Base-by-base conservation (phyloP, 1,140 invertebrate genomes). In the Cotesia typhae region DNA sequence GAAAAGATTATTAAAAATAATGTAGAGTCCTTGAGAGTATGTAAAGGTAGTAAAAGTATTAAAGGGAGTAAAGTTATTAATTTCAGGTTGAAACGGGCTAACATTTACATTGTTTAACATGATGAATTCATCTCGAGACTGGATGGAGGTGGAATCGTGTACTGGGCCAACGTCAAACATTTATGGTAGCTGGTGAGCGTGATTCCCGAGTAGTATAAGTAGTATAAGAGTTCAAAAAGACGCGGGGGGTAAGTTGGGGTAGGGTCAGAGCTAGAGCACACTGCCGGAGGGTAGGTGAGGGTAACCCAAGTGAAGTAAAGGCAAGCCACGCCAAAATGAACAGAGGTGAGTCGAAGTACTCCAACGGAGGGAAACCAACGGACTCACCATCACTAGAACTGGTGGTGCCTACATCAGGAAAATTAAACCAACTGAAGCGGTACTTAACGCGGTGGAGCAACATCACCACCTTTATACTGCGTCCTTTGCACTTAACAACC, bases 361-460 rank as follows among this genome's bases (percentile, higher is more conserved):
- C 1, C 28, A 14, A 14, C 14, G 14, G 28, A 28, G 28, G 3
- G 28, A 28, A 28, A 79, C 78, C 77, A 55, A 79, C 77, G 41
- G 41, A 81, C 80, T 79, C 76, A 82, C 80, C 83, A 84, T 82
- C 75, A 82, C 79, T 82, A 59, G 57, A 20, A 55, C 64, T 71
- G n/a, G 41, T 47, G 53, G 69, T 83, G 84, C 83, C 84, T 87
- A 87, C 85, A 86, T 86, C 85, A 85, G 82, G 85, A 87, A 87
- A 87, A 87, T 87, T 87, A 85, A 87, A 87, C 80, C 85, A 86
- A 87, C 83, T 84, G 84, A 85, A 86, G 84, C 85, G 83, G 80
- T 86, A 84, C 80, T 85, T 86, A 87, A 87, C 84, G 81, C 84
- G 85, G 80, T 84, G 82, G 81, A 82, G 84, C 84, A 83, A 86